These are phyloP conservation scores for Euplagia quadripunctaria DNA, from an alignment of 2,888 invertebrate species.

Conservation along the genomic window DNA sequence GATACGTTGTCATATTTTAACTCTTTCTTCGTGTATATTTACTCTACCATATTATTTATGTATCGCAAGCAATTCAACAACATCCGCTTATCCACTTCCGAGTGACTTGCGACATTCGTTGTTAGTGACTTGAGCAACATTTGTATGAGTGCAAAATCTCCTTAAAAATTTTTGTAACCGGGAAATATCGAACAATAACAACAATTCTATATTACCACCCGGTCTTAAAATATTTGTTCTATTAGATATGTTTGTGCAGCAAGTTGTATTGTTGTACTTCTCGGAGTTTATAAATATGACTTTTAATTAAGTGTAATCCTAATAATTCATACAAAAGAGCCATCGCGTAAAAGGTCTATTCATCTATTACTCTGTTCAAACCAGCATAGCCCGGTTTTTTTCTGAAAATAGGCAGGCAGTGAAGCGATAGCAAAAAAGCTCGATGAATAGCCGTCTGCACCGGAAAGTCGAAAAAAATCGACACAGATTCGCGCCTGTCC, in stretches of 20 bases:
- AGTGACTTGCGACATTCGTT: background rate
- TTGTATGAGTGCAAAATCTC: background rate
- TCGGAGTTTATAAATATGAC: background rate
- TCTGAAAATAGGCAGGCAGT: conserved; percentile 58
- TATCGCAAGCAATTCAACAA: conserved; percentile 20
- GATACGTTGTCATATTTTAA: conserved; percentile 61
- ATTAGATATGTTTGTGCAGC: background rate
- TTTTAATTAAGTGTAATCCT: background rate
- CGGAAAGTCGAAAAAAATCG: conserved; percentile 76
- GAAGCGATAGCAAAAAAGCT: conserved; percentile 65
- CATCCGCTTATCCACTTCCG: conserved; percentile 11
- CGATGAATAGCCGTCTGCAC: conserved; percentile 73
- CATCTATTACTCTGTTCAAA: conserved; percentile 56
- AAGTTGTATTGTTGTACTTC: background rate
- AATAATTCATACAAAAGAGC: background rate
- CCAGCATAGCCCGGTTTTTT: conserved; percentile 56
- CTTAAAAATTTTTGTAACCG: too few species aligned
- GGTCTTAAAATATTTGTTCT: background rate
- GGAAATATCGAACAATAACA: background rate
- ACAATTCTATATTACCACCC: background rate
- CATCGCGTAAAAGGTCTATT: conserved; percentile 28
- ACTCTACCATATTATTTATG: conserved; percentile 35
- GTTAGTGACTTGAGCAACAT: background rate
- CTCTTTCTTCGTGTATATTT: conserved; percentile 43
- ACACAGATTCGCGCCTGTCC: conserved; percentile 71